phyloP scores from a whole-genome alignment of 2,113 vertebrate genomes.

The Benitochromis conjunctus region DNA sequence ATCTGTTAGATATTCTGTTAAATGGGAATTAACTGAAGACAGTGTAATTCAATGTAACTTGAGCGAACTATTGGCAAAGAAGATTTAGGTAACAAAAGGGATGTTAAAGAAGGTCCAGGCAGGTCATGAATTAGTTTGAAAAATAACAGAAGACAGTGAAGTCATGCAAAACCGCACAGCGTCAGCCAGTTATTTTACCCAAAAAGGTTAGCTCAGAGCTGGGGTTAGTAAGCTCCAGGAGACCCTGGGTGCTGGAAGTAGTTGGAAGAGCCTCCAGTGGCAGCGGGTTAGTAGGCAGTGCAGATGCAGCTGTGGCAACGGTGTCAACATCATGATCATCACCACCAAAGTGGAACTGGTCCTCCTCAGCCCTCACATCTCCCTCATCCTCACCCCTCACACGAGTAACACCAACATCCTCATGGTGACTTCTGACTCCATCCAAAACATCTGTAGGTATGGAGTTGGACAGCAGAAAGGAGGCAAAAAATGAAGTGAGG shows the following conservation, averaged over 20 bases:
- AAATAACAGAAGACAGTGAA: not conserved
- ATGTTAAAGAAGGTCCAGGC: not conserved
- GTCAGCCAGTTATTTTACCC: slow-evolving; percentile 59
- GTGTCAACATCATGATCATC: not conserved
- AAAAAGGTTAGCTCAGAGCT: slow-evolving; percentile 55
- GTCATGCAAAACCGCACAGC: slow-evolving; percentile 31
- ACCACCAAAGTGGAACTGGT: not conserved
- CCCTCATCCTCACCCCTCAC: slow-evolving; percentile 51
- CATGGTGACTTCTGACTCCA: slow-evolving; percentile 26
- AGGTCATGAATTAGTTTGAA: not conserved
- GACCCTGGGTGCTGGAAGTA: slow-evolving; percentile 25
- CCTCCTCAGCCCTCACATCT: slow-evolving; percentile 27
- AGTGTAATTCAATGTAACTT: not conserved
- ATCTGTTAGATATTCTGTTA: not conserved
- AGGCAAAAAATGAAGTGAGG: not conserved
- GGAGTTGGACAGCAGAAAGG: not conserved
- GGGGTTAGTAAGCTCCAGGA: slow-evolving; percentile 63
- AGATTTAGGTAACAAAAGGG: not conserved
- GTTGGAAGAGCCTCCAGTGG: slow-evolving; percentile 34
- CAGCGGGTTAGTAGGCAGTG: slow-evolving; percentile 50
- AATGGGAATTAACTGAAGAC: not conserved
- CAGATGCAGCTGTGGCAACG: slow-evolving; percentile 22
- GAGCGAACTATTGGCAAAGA: rapidly evolving
- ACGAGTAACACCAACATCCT: slow-evolving; percentile 19
- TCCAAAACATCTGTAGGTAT: slow-evolving; percentile 47